phyloP scores from a whole-genome alignment of 1,140 invertebrate species.

The Drosophila paulistorum region DNA sequence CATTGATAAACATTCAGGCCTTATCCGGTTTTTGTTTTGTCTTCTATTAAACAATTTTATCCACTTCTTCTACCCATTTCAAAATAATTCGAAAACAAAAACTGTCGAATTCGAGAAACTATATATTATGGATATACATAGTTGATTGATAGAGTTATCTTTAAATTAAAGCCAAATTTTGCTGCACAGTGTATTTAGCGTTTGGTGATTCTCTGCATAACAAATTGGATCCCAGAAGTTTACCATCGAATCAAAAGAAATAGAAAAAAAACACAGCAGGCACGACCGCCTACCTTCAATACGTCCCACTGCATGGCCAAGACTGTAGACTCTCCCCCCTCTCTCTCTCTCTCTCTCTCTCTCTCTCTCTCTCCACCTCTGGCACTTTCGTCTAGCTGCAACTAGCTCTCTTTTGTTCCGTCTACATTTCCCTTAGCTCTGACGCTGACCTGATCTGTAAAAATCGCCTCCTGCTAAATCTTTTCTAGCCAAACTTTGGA shows the following conservation, averaged over 20 bases:
- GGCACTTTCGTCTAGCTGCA: background rate
- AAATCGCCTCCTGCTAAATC: slow-evolving; percentile 33
- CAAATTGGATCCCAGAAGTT: slow-evolving; percentile 60
- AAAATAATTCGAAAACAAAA: too few species aligned
- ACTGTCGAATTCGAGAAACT: too few species aligned
- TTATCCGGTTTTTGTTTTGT: too few species aligned
- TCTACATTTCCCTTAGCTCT: slow-evolving; percentile 32
- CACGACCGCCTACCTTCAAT: slow-evolving; percentile 49
- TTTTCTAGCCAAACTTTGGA: slow-evolving; percentile 40
- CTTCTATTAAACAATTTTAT: too few species aligned
- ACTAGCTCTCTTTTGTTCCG: slow-evolving; percentile 8
- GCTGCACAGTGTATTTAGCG: slow-evolving; percentile 21
- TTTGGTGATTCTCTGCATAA: slow-evolving; percentile 31
- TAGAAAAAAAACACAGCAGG: slow-evolving; percentile 16
- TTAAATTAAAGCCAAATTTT: background rate
- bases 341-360: background rate
- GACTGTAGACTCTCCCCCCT: background rate
- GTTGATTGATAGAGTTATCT: too few species aligned
- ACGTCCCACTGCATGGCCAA: slow-evolving; percentile 35
- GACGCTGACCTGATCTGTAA: slow-evolving; percentile 16
- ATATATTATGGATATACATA: too few species aligned
- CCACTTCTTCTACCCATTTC: too few species aligned
- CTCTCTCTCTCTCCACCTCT: background rate
- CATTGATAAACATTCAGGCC: too few species aligned
- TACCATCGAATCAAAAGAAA: slow-evolving; percentile 44